Evolutionary conservation across 2,797 vertebrate species (phyloP).

Genomic region (Tolypeutes matacus): DNA sequence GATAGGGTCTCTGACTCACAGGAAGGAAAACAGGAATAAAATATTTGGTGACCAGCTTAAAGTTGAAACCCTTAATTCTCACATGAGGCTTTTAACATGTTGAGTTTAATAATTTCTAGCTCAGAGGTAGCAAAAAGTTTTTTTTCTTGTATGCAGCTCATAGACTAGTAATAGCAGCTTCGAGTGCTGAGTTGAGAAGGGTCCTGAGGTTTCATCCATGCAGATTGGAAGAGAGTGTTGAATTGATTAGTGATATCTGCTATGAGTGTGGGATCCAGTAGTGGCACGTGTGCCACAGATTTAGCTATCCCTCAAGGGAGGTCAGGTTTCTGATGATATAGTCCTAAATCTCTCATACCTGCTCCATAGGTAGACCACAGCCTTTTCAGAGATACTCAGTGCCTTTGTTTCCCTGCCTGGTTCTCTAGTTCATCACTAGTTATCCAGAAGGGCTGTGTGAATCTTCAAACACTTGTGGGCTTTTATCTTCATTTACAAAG

Average conservation of each 20-base stretch:
- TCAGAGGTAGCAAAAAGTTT: too few relatives aligned
- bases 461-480: not conserved
- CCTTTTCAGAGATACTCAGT: not conserved
- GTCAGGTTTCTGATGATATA: constrained; percentile 14
- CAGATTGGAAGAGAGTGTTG: not conserved
- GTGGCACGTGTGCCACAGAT: not conserved
- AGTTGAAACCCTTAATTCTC: constrained; percentile 35
- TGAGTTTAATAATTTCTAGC: not conserved
- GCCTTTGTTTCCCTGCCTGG: not conserved
- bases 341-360: not conserved
- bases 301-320: not conserved
- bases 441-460: constrained; percentile 24
- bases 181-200: not conserved
- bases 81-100: constrained; percentile 1
- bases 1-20: not conserved
- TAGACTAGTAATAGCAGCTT: too few relatives aligned
- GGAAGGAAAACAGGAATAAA: constrained; percentile 26
- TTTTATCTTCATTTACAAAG: constrained; percentile 43
- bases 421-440: not conserved
- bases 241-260: constrained; percentile 51
- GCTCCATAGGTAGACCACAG: not conserved
- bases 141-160: too few relatives aligned
- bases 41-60: constrained; percentile 13
- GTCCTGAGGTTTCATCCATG: not conserved
- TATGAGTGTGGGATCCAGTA: not conserved